Base-by-base conservation (phyloP, 2,797 vertebrate species). In the Rhinatrema bivittatum region DNA sequence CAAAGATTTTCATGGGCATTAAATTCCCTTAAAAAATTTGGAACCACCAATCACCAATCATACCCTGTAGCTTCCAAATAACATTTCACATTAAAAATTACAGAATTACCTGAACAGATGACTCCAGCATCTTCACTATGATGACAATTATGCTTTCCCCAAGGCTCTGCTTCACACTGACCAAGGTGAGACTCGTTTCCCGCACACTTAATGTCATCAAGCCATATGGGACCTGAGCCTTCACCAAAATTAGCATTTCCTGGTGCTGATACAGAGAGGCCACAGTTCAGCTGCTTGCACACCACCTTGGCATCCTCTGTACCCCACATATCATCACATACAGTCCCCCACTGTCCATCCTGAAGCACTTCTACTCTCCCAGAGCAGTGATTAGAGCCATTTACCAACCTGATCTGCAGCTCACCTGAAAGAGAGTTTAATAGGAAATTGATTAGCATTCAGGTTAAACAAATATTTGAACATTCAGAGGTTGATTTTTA, bases 271-370 rank as follows among this genome's bases (percentile, higher is more conserved):
- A 19, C 14, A 16, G 30, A 39, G 14, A 30, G 20, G 13, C 23
- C 30, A 0, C 75, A 80, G 45, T 68, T 64, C 47, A 79, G 67
- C 37, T 76, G 62, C 5, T 43, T 21, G 43, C 76, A 79, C 39
- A 66, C 67, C 30, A 75, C 72, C 0, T 49, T 10, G 0, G 71
- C 78, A 0, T 74, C 74, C 0, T 39, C 55, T 11, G 75, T 56
- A 19, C 72, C 72, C 75, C 77, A 78, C 10, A 25, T 56, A 1
- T 78, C 75, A 0, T 78, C 77, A 1, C 77, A 80, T 26, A 80
- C 67, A 0, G 70, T 53, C 4, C 77, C 77, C 77, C 77, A 80
- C 14, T n/a, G 50, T 1, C 68, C 68, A 0, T 32, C 15, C 0
- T 65, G 69, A 47, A 62, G 56, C 14, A 80, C 38, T 36, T 80